Evolutionary conservation across 2,113 vertebrate genomes (phyloP).

Genomic region (Silurus asotus): DNA sequence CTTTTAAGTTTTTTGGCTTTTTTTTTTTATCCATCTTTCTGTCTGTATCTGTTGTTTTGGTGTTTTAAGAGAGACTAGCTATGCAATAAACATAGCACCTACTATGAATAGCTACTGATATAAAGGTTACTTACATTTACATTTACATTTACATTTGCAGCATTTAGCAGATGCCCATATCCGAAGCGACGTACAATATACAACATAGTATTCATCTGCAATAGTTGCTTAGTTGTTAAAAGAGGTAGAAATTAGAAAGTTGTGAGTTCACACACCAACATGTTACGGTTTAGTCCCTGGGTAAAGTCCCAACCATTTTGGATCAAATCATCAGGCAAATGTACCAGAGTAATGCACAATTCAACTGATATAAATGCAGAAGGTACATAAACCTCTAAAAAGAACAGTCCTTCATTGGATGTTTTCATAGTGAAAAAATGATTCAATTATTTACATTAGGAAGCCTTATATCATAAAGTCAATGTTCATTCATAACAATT

Average conservation of each 20-base stretch:
- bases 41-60: background rate
- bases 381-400: no score
- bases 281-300: no score
- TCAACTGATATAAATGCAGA: background rate
- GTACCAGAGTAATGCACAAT: background rate
- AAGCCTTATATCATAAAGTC: constrained; percentile 47
- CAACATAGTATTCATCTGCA: background rate
- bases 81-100: background rate
- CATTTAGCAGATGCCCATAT: no score
- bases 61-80: background rate
- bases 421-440: constrained; percentile 38
- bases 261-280: background rate
- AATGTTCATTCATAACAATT: constrained; percentile 44
- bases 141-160: no score
- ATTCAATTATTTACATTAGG: constrained; percentile 48
- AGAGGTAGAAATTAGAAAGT: background rate
- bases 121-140: no score
- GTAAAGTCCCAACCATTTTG: background rate
- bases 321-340: background rate
- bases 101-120: background rate
- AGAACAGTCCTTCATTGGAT: constrained; percentile 12
- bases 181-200: no score
- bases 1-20: background rate
- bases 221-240: background rate
- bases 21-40: background rate